Base-by-base conservation (phyloP, 2,888 invertebrate genomes). In the Aleiodes testaceus region DNA sequence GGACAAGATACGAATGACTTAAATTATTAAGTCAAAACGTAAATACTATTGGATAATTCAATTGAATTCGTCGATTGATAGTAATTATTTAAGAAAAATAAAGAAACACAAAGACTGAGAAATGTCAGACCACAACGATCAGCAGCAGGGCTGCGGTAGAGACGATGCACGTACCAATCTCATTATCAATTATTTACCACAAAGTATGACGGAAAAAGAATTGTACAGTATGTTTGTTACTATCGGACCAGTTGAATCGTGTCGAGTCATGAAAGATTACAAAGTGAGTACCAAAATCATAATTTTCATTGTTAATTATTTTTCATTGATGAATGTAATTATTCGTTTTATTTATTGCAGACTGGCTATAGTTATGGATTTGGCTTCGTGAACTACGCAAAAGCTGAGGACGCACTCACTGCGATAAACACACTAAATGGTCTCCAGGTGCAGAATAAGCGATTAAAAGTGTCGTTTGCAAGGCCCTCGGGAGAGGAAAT, bases 361-460 rank as follows among this genome's bases (percentile, higher is more conserved):
- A 97, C 97, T 87, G 97, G 97, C 63, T 97, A 97, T 90, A 97
- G 97, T 88, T 97, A 95, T 88, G 98, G 98, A 50, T 98, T 97
- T 88, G 98, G 97, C 49, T 98, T 98, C 88, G 96, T 97, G 55
- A 97, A 97, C 88, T 98, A 94, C 88, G 91, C 93, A 67, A 92
- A 93, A 72, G 93, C 94, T 76, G 94, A 94, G 84, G 96, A 97
- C 88, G 97, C 97, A 45, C 88, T 92, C 69, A 91, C 94, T 79
- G 97, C 98, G 61, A 96, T 97, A 77, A 92, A 93, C 81, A 92
- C 93, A 52, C 90, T 97, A 81, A 97, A 97, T 87, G 97, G 97
- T 42, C 92, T 94, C 78, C 93, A 94, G 87, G 92, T 96, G 79
- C 94, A 96, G 87, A 96, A 96, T 88, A 98, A 98, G 89, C 91